Conservation (phyloP, 2,797 vertebrate species). For the Gymnothorax javanicus region DNA sequence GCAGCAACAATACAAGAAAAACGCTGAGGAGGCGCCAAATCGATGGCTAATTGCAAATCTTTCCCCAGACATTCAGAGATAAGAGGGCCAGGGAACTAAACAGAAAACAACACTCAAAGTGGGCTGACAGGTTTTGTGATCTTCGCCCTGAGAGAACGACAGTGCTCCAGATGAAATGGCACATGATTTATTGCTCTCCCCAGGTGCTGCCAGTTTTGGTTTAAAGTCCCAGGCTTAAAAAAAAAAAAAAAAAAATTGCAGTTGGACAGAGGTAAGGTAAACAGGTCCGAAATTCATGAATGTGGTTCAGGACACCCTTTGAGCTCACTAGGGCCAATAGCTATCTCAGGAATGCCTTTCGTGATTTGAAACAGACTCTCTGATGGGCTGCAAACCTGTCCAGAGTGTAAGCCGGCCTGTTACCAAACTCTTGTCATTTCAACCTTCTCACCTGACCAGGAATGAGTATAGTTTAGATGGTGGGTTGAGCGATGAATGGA, state of each 20-base stretch:
- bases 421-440: too few species aligned
- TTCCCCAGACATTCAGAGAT: background rate
- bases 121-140: constrained; percentile 29
- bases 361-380: constrained; percentile 28
- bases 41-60: background rate
- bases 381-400: too few species aligned
- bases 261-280: background rate
- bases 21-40: background rate
- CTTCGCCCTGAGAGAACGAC: constrained; percentile 30
- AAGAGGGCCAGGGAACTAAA: constrained; percentile 4
- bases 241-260: background rate
- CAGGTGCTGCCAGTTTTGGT: constrained; percentile 36
- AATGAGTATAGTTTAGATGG: too few species aligned
- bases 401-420: too few species aligned
- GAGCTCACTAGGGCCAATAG: constrained; percentile 14
- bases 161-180: constrained; percentile 40
- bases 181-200: constrained; percentile 44
- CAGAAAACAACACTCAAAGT: constrained; percentile 31
- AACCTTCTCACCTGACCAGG: too few species aligned
- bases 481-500: too few species aligned
- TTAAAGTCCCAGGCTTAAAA: constrained; percentile 28
- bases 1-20: background rate
- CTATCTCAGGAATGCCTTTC: constrained; percentile 25
- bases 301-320: constrained; percentile 19
- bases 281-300: constrained; percentile 21